Evolutionary conservation across 2,888 invertebrate species (phyloP), one percentile per base, ranked within the genome.

Genomic region (Smittia sp.): DNA sequence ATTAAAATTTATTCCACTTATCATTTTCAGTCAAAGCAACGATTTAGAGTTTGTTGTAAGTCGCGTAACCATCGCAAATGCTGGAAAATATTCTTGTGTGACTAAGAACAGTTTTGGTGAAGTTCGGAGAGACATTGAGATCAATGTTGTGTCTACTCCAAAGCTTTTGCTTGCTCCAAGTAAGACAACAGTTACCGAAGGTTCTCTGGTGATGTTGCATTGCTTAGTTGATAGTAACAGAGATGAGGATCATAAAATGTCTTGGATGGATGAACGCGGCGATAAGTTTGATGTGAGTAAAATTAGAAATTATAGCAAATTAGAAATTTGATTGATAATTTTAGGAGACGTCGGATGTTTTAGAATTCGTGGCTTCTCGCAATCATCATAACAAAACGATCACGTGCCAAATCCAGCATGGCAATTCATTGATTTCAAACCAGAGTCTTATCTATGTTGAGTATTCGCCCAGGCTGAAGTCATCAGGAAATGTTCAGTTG

Each of bases 81-180:
- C 80, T 63, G 85, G 85, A 7, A 78, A 79, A 66, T 86, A 85
- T 78, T 80, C 81, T 0, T 86, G 86, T 78, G 78, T 78, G 13
- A 84, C 83, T 6, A 80, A 81, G 76, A 86, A 86, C 77, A 78
- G 79, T 58, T 84, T 84, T 78, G 86, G 85, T 3, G 77, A 76
- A 11, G 78, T 78, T 46, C 79, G 80, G 15, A 58, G 69, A 65
- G 32, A 54, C n/a, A 66, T 75, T 25, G 68, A 24, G 32, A 20
- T 76, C 3, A 74, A 74, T 68, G 75, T 75, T 75, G 70, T n/a
- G 46, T 24, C 25, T 6, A 18, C 15, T 20, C 62, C 69, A 46
- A 75, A 74, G 46, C 52, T 75, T 39, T 39, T 63, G 67, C 41
- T 76, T 6, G 69, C 41, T 46, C 74, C 74, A 52, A 32, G 74